Percentiles rank a stretch among this genome's conserved stretches.
These are phyloP conservation scores for Crenuchus spilurus DNA, from an alignment of 2,797 vertebrate species.

Conservation along the genomic window DNA sequence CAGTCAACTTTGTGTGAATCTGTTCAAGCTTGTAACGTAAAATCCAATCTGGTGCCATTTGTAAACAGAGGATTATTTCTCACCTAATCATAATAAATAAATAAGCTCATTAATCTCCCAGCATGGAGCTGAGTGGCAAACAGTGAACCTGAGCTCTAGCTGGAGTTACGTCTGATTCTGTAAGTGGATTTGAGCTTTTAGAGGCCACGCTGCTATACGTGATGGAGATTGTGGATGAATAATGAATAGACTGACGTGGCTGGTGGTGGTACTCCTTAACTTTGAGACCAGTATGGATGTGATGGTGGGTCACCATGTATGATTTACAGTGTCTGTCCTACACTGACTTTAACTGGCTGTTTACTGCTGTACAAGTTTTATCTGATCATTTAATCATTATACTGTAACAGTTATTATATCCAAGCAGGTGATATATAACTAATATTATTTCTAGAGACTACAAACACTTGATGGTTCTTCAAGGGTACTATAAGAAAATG, in stretches of 20 bases:
- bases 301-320: no score
- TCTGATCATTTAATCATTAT: no score
- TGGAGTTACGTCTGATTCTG: conserved; percentile 1
- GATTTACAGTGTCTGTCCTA: background rate
- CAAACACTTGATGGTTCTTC: no score
- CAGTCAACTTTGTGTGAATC: conserved; percentile 16
- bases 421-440: no score
- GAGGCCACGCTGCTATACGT: background rate
- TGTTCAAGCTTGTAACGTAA: conserved; percentile 49
- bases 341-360: no score
- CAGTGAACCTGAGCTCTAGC: conserved; percentile 12
- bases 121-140: conserved; percentile 30
- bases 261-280: background rate
- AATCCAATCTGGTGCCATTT: conserved; percentile 46
- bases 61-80: conserved; percentile 50
- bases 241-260: background rate
- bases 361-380: no score
- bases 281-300: no score
- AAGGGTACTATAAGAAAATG: no score
- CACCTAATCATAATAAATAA: conserved; percentile 48
- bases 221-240: background rate
- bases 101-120: conserved; percentile 51
- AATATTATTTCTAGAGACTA: no score
- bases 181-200: conserved; percentile 31
- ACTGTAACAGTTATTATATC: no score